Conservation (phyloP, 2,888 invertebrate genomes). For the Dolichomitus sp. region DNA sequence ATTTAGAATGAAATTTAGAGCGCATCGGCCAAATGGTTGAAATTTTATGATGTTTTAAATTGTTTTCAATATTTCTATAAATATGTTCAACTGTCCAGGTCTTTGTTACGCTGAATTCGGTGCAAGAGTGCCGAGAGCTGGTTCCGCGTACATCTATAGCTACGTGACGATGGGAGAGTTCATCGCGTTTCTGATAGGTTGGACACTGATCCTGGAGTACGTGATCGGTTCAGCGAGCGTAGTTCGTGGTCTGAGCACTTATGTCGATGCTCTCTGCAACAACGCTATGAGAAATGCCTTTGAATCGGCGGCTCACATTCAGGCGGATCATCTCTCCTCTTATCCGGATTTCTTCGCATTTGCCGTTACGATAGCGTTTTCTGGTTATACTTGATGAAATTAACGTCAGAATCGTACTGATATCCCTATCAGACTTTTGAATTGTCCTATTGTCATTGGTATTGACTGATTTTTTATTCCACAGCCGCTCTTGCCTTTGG, state of each 20-base stretch:
- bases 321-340: conserved; percentile 89
- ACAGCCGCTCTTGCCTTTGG: conserved; percentile 92
- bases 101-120: conserved; percentile 97
- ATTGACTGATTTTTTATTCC: conserved; percentile 23
- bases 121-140: conserved; percentile 95
- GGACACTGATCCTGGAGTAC: conserved; percentile 97
- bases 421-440: background rate
- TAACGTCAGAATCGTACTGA: background rate
- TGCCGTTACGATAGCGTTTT: conserved; percentile 90
- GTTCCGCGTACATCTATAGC: conserved; percentile 97
- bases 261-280: conserved; percentile 91
- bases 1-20: too few relatives aligned
- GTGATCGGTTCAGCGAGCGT: conserved; percentile 95
- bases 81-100: conserved; percentile 86
- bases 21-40: too few relatives aligned
- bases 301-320: conserved; percentile 89
- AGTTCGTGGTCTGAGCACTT: conserved; percentile 93
- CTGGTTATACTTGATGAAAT: conserved; percentile 86
- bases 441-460: background rate
- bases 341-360: conserved; percentile 94
- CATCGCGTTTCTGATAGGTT: conserved; percentile 96
- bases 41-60: background rate
- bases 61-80: background rate
- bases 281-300: conserved; percentile 90
- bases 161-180: conserved; percentile 97